These are phyloP conservation scores for Linnaemya tessellans DNA, from an alignment of 2,888 invertebrate species.

Conservation along the genomic window DNA sequence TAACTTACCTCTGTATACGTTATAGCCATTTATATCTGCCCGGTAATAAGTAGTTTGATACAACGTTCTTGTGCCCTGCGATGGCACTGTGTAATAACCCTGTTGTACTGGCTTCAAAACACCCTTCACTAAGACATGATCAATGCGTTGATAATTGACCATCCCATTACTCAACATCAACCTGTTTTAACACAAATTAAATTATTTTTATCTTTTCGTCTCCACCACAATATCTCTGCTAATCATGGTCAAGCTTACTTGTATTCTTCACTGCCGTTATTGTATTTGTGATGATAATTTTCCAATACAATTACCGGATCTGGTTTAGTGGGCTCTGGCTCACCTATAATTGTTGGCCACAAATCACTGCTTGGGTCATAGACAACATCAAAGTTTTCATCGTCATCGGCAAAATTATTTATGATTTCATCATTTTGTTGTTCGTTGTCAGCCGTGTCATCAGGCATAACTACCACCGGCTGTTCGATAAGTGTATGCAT, in stretches of 20 bases:
- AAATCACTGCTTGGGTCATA: constrained; percentile 57
- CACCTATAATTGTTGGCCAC: constrained; percentile 46
- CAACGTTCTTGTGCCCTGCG: constrained; percentile 70
- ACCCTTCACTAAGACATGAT: constrained; percentile 74
- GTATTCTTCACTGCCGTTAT: constrained; percentile 78
- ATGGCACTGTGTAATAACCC: constrained; percentile 78
- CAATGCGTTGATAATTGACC: constrained; percentile 78
- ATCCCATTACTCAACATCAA: constrained; percentile 78
- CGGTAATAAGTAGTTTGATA: constrained; percentile 77
- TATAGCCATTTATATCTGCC: constrained; percentile 78
- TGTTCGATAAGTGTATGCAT: constrained; percentile 76
- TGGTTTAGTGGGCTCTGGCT: constrained; percentile 29
- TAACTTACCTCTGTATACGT: constrained; percentile 75
- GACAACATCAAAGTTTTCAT: constrained; percentile 74
- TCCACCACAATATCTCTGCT: neutral
- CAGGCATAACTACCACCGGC: constrained; percentile 78
- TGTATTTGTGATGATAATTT: constrained; percentile 76
- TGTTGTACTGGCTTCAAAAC: constrained; percentile 77
- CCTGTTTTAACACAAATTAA: constrained; percentile 66
- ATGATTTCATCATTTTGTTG: constrained; percentile 29
- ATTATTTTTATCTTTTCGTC: neutral
- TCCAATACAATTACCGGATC: constrained; percentile 75
- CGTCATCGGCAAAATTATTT: constrained; percentile 39
- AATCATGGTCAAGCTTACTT: constrained; percentile 74
- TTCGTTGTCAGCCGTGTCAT: constrained; percentile 72